Conservation (phyloP, 2,113 vertebrate species). For the Oryzias curvinotus region DNA sequence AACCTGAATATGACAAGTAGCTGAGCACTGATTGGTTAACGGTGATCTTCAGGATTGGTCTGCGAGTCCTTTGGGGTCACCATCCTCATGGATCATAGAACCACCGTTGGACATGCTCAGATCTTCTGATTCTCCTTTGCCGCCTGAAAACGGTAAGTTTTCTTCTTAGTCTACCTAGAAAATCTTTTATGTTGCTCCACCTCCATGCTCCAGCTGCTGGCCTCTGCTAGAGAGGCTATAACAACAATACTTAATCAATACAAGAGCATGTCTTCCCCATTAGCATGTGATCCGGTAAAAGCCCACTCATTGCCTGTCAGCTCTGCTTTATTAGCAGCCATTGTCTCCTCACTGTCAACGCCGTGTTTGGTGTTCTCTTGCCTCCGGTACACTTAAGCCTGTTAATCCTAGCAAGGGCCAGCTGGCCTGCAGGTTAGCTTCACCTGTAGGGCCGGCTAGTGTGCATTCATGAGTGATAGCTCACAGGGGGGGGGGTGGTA, state of each 20-base stretch:
- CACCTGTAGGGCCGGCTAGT: conserved; percentile 62
- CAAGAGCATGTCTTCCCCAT: conserved; percentile 45
- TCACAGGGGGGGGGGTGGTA: conserved; percentile 24
- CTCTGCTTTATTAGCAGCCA: conserved; percentile 61
- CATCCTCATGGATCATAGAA: conserved; percentile 66
- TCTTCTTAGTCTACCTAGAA: not conserved
- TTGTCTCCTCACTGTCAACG: conserved; percentile 66
- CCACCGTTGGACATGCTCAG: conserved; percentile 40
- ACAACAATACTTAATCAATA: conserved; percentile 66
- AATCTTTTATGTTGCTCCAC: not conserved
- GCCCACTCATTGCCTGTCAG: conserved; percentile 52
- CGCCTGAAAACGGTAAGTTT: conserved; percentile 39
- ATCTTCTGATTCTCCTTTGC: conserved; percentile 21
- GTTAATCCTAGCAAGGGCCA: conserved; percentile 70
- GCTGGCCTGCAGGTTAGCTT: conserved; percentile 65
- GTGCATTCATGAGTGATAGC: conserved; percentile 62
- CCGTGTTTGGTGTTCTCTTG: conserved; percentile 69
- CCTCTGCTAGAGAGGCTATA: conserved; percentile 19
- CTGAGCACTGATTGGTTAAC: too few relatives aligned
- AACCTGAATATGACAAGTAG: too few relatives aligned
- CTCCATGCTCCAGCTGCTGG: conserved; percentile 11
- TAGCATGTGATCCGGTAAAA: conserved; percentile 63
- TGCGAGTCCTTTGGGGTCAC: conserved; percentile 52
- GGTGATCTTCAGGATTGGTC: conserved; percentile 32
- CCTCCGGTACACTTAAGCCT: conserved; percentile 80